These are phyloP conservation scores for Lasioglossum malachurum DNA, from an alignment of 2,888 invertebrate genomes.

Conservation along the genomic window DNA sequence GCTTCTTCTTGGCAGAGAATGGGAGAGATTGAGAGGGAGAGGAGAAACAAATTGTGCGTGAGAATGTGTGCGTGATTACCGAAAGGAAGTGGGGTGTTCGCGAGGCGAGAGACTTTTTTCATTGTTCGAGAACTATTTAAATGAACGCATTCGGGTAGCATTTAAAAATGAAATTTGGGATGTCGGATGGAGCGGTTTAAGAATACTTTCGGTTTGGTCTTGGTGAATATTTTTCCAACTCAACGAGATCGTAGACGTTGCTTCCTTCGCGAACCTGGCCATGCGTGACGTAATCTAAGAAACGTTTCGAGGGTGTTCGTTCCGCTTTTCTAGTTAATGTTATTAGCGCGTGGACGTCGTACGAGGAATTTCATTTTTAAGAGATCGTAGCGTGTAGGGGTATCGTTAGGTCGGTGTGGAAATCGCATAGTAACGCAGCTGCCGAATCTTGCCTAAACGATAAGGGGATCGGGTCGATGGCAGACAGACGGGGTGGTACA, in stretches of 20 bases:
- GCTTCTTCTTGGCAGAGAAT: slow-evolving; percentile 66
- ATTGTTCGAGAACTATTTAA: slow-evolving; percentile 11
- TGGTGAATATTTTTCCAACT: background rate
- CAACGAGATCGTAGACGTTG: background rate
- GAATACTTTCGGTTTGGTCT: background rate
- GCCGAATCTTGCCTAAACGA: background rate
- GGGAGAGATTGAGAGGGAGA: background rate
- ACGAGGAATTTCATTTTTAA: slow-evolving; percentile 1
- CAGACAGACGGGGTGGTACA: background rate
- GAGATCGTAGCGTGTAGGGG: background rate
- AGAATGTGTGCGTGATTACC: background rate
- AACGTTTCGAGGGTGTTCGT: background rate
- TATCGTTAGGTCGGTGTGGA: background rate
- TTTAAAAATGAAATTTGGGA: background rate
- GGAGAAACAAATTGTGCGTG: background rate
- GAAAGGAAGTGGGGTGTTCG: background rate
- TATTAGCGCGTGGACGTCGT: slow-evolving; percentile 34
- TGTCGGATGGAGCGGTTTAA: background rate
- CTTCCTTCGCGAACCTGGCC: background rate
- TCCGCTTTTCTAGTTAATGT: slow-evolving; percentile 8
- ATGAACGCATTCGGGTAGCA: background rate
- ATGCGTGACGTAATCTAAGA: background rate
- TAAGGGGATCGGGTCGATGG: background rate
- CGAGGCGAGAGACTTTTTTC: background rate
- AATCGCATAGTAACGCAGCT: background rate